Evolutionary conservation across 2,888 invertebrate species (phyloP), one percentile per base, ranked within the genome.

Genomic region (Andrena flavipes): DNA sequence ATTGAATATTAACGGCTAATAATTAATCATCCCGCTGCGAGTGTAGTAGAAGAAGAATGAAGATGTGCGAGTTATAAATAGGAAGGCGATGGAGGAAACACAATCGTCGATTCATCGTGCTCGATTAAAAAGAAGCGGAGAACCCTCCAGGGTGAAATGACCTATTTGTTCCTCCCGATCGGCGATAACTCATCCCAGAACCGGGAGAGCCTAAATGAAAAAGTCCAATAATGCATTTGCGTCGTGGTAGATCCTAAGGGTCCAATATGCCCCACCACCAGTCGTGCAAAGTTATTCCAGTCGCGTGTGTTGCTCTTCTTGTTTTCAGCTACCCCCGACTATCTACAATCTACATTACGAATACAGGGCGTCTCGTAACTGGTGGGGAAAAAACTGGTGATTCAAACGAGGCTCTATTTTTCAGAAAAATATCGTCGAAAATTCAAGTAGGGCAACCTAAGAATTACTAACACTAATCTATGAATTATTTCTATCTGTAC

Each of bases 231-330:
- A 74, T 60, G 51, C 26, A 49, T 75, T 71, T 30, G 29, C 64
- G 33, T 20, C 42, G 59, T 7, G 23, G 23, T 6, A 26, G 30
- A 62, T 63, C 83, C 76, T 69, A 20, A 35, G 48, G 69, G 76
- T 69, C 65, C 72, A 65, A 73, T 82, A 69, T 33, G 33, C 2
- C n/a, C 10, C 30, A 23, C 35, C 59, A 16, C 1, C 23, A n/a
- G n/a, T 51, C 73, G 49, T 56, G 42, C 62, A 20, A 67, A 78
- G 74, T 83, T 83, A 84, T 83, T 84, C 54, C 51, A 23, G 59
- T 68, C 49, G 73, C 83, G 71, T 64, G 71, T 56, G 63, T 68
- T 29, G 68, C 72, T 69, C 30, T n/a, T 33, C 59, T 82, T 29
- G 30, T 51, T 63, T 48, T 23, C 23, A 26, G 13, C 20, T 29